phyloP scores from a whole-genome alignment of 2,113 vertebrate genomes.

The Sminthopsis crassicaudata region DNA sequence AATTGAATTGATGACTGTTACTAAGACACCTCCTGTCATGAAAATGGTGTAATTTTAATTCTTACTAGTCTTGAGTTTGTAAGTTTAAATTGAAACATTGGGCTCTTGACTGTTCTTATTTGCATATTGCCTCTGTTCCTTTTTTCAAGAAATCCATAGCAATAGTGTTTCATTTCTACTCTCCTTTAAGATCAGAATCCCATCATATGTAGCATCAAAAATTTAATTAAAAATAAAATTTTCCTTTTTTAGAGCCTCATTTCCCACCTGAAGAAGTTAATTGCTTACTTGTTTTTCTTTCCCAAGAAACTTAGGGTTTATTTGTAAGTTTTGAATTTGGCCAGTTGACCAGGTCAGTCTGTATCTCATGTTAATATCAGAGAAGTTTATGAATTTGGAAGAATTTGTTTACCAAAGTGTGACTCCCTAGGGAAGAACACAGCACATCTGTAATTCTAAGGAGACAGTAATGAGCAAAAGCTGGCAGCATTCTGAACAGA shows the following conservation, averaged over 20 bases:
- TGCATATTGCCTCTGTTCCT: slow-evolving; percentile 22
- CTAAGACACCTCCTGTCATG: slow-evolving; percentile 17
- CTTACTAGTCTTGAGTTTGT: background rate
- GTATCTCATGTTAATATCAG: slow-evolving; percentile 44
- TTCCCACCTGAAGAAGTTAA: slow-evolving; percentile 29
- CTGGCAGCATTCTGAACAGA: slow-evolving; percentile 70
- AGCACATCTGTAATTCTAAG: slow-evolving; percentile 79
- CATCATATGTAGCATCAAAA: slow-evolving; percentile 21
- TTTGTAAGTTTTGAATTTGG: slow-evolving; percentile 50
- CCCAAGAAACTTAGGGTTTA: slow-evolving; percentile 45
- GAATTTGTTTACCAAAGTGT: slow-evolving; percentile 69
- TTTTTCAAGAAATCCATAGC: slow-evolving; percentile 49
- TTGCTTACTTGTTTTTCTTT: slow-evolving; percentile 49
- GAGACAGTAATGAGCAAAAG: slow-evolving; percentile 77
- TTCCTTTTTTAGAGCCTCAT: slow-evolving; percentile 36
- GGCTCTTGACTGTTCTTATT: slow-evolving; percentile 5
- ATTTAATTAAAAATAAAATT: slow-evolving; percentile 62
- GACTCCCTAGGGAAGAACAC: slow-evolving; percentile 66
- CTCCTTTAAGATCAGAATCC: slow-evolving; percentile 26
- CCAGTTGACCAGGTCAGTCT: slow-evolving; percentile 55
- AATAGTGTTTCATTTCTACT: slow-evolving; percentile 14
- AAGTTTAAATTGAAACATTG: slow-evolving; percentile 10
- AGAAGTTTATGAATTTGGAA: slow-evolving; percentile 47
- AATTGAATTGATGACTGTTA: background rate
- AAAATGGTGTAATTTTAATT: slow-evolving; percentile 9